Conservation (phyloP, 2,888 invertebrate genomes). For the Philonicus albiceps region DNA sequence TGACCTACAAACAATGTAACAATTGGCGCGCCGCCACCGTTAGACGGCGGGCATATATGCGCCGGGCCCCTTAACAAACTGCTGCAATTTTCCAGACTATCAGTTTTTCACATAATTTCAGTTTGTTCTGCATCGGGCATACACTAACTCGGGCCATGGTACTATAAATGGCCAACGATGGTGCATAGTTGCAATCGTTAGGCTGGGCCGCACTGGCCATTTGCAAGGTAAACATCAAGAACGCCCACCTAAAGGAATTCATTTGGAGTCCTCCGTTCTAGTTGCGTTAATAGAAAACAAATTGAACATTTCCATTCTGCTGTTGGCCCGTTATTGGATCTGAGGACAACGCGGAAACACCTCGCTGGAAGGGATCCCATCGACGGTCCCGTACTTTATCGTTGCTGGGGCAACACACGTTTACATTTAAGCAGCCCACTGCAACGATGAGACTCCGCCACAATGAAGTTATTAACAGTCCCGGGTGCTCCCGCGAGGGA, state of each 20-base stretch:
- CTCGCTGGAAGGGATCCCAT: not conserved
- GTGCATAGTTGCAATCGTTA: conserved; percentile 26
- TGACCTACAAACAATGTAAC: conserved; percentile 24
- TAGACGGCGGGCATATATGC: not conserved
- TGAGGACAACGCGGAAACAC: conserved; percentile 35
- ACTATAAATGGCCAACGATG: conserved; percentile 24
- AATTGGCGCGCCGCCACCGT: conserved; percentile 35
- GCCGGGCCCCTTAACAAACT: conserved; percentile 31
- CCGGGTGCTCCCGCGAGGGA: conserved; percentile 4
- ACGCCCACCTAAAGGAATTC: conserved; percentile 40
- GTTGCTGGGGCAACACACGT: conserved; percentile 1
- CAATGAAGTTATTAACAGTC: conserved; percentile 35
- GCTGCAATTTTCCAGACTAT: conserved; percentile 46
- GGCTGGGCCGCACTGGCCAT: conserved; percentile 24
- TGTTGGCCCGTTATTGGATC: conserved; percentile 32
- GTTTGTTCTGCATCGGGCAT: conserved; percentile 6
- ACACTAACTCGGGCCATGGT: not conserved
- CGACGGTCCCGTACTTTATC: conserved; percentile 16
- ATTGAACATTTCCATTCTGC: conserved; percentile 46
- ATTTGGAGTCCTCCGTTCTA: conserved; percentile 26
- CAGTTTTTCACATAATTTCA: conserved; percentile 44
- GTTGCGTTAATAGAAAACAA: conserved; percentile 48
- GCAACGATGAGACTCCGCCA: not conserved
- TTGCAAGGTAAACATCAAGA: conserved; percentile 39
- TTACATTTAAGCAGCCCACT: conserved; percentile 11